Base-by-base conservation (phyloP, 2,113 vertebrate genomes). In the Brachirus orientalis region DNA sequence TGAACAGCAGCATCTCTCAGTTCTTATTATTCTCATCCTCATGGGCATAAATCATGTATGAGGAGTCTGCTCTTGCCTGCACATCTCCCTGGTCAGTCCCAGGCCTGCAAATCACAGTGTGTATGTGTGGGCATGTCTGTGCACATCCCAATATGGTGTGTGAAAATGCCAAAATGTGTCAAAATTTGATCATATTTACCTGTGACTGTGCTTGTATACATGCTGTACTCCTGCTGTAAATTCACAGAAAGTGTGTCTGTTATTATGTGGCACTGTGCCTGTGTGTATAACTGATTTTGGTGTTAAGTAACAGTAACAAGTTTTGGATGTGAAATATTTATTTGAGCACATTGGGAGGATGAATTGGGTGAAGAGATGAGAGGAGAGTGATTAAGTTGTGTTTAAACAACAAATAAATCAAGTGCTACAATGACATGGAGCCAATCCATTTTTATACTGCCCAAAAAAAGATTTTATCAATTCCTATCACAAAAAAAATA, bases 291-390 rank as follows among this genome's bases (percentile, higher is more conserved):
- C 20, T 51, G 75, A 35, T 76, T 69, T 88, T 88, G 83, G 84
- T 86, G 88, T 78, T 82, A 86, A 84, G 69, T 75, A 84, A 80
- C 63, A 64, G 18, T 87, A 86, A 79, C 78, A 82, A 82, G 62
- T 78, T 89, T 65, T 53, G 50, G 67, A 61, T 83, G 70, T 88
- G 70, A 89, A 89, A 86, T 89, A 89, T 89, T 85, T 44, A 89
- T 86, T 6, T 28, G 74, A 64, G 52, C 51, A 38, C 65, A 78
- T 63, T 83, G 64, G 7, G 67, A 82, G 61, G 67, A 65, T 0
- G 33, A 59, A 51, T 22, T 37, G 10, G 56, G 20, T 36, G 53
- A 66, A 51, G 35, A 68, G 62, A 46, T 8, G 44, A 75, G 55
- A 40, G 71, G 1, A 28, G 17, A 65, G 9, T 11, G 37, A 64